A percentile compares a stretch with the other conserved stretches of the same genome.
Conservation (phyloP, 2,888 invertebrate genomes). For the Suillia variegata region DNA sequence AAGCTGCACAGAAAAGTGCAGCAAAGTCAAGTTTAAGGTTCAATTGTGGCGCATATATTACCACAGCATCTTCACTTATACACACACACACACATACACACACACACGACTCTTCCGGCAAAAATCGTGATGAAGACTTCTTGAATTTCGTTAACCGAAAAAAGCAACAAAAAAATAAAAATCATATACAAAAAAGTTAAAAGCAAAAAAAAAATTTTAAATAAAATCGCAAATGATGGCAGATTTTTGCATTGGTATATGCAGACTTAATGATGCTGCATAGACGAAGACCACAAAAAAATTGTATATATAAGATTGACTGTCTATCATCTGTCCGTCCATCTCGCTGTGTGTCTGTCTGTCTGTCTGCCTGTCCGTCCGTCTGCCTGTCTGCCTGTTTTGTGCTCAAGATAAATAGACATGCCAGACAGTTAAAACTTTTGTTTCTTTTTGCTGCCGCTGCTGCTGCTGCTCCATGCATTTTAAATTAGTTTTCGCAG, state of each 20-base stretch:
- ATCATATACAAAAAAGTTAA: slow-evolving; percentile 38
- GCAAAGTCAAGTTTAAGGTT: slow-evolving; percentile 58
- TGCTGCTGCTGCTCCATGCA: too few species aligned
- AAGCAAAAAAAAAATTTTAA: background rate
- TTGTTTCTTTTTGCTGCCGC: slow-evolving; percentile 46
- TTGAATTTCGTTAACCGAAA: slow-evolving; percentile 25
- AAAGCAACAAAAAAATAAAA: slow-evolving; percentile 28
- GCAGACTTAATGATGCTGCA: slow-evolving; percentile 45
- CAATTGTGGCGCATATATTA: slow-evolving; percentile 48
- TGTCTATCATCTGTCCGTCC: slow-evolving; percentile 54
- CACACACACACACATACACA: slow-evolving; percentile 5
- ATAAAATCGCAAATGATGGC: slow-evolving; percentile 15
- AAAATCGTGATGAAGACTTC: slow-evolving; percentile 34
- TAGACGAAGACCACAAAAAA: slow-evolving; percentile 17
- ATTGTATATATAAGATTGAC: too few species aligned
- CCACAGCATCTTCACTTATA: slow-evolving; percentile 17
- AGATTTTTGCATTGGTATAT: background rate
- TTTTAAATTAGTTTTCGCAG: slow-evolving; percentile 36
- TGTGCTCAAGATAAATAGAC: slow-evolving; percentile 38
- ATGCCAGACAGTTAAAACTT: slow-evolving; percentile 44
- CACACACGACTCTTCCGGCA: background rate
- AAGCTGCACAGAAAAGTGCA: slow-evolving; percentile 35
- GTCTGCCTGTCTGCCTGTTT: slow-evolving; percentile 45
- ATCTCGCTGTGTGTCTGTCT: slow-evolving; percentile 32
- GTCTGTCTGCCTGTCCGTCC: slow-evolving; percentile 29